Base-by-base conservation (phyloP, 2,888 invertebrate genomes). In the Napeogenes inachia region DNA sequence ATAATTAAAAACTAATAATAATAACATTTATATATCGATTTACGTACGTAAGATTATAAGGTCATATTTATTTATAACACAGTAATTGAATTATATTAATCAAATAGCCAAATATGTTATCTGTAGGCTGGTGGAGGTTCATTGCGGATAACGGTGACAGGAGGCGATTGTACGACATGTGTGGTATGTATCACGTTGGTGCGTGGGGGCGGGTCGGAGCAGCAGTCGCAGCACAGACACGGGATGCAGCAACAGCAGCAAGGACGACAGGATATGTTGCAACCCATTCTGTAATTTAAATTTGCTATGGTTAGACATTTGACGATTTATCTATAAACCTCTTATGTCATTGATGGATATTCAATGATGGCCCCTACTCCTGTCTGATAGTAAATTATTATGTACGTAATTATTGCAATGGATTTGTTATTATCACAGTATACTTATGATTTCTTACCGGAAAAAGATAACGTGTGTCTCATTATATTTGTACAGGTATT, bases 201-300 rank as follows among this genome's bases (percentile, higher is more conserved):
- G 13, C 66, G 72, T 2, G 70, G 73, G 3, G 79, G 80, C 1
- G 80, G 79, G 21, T 81, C 78, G 13, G 70, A 65, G 73, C 86
- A 84, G 72, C 89, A 89, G 64, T 87, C 84, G 70, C 87, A 88
- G 77, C 89, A 89, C 35, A 78, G 66, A 64, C 88, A 81, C 4
- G 87, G 87, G 56, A 85, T 80, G 70, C 87, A 89, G 74, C 89
- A 89, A 67, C 89, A 88, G 71, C 88, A 88, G 65, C 87, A 87
- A 2, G 88, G 86, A 64, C 87, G 86, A 67, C 84, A 85, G 35
- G 87, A 88, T 64, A 87, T 71, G 71, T 83, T 81, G 73, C 88
- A 87, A 73, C 89, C 89, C 89, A 89, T 89, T 66, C 85, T 86
- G 84, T 61, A 85, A 84, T 4, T 33, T 8, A 56, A 56, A 65